Percentiles rank a stretch among this genome's conserved stretches.
Evolutionary conservation across 1,140 invertebrate species (phyloP).

Genomic region (Hypothenemus hampei): DNA sequence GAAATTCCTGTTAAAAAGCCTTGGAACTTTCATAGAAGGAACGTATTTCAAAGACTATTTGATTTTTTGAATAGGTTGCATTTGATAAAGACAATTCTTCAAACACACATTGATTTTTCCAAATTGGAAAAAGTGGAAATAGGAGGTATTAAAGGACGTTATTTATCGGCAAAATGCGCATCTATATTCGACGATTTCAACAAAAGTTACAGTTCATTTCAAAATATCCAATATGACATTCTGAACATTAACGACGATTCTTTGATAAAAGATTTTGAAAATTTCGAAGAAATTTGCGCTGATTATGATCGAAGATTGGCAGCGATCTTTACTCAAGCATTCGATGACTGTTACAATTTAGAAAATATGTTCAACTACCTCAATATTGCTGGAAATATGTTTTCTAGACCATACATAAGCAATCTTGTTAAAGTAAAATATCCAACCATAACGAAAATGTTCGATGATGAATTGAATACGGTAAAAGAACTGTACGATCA

Average conservation of each 20-base stretch:
- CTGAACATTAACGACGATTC: constrained; percentile 62
- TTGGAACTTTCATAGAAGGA: constrained; percentile 70
- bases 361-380: constrained; percentile 62
- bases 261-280: constrained; percentile 59
- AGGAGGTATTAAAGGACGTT: constrained; percentile 69
- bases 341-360: constrained; percentile 70
- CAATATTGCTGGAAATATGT: constrained; percentile 66
- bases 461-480: constrained; percentile 60
- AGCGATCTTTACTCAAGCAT: constrained; percentile 68
- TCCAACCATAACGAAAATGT: constrained; percentile 51
- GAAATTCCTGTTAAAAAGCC: constrained; percentile 44
- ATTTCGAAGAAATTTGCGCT: constrained; percentile 52
- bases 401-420: constrained; percentile 66
- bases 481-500: constrained; percentile 56
- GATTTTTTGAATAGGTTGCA: constrained; percentile 59
- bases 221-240: constrained; percentile 63
- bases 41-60: constrained; percentile 66
- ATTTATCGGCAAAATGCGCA: constrained; percentile 50
- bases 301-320: constrained; percentile 71
- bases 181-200: constrained; percentile 66
- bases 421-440: constrained; percentile 60
- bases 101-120: constrained; percentile 71
- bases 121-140: constrained; percentile 85
- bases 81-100: constrained; percentile 62
- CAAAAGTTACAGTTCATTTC: constrained; percentile 62